Conservation (phyloP, 1,140 invertebrate species). For the Onthophagus taurus region DNA sequence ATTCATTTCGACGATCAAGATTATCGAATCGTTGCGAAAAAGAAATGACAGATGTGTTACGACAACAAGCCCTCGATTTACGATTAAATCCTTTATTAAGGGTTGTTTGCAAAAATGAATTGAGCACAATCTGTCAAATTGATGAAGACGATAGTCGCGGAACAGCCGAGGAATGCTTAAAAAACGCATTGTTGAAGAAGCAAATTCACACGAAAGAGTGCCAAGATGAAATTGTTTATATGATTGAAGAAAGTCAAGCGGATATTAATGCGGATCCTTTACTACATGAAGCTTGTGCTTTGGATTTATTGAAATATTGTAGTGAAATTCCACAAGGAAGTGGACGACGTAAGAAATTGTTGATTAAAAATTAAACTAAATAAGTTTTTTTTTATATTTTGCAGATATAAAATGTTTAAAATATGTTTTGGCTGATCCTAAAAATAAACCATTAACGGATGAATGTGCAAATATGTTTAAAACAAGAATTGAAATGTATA, state of each 20-base stretch:
- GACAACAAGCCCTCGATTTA: conserved; percentile 81
- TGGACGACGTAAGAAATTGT: conserved; percentile 61
- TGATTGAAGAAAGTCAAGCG: conserved; percentile 68
- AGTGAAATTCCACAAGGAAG: conserved; percentile 72
- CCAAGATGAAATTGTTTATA: conserved; percentile 66
- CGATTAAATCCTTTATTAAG: conserved; percentile 74
- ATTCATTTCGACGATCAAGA: conserved; percentile 64
- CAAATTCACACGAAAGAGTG: conserved; percentile 66
- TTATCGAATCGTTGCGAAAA: conserved; percentile 66
- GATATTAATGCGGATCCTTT: conserved; percentile 79
- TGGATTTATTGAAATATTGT: conserved; percentile 79
- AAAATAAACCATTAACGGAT: conserved; percentile 53
- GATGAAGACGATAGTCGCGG: conserved; percentile 46
- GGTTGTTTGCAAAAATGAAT: conserved; percentile 63
- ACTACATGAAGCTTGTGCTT: conserved; percentile 63
- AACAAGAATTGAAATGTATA: conserved; percentile 80
- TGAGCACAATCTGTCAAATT: conserved; percentile 50
- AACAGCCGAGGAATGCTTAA: conserved; percentile 78
- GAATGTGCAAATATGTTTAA: conserved; percentile 71
- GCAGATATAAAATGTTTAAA: conserved; percentile 76
- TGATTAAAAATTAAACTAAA: too few species aligned
- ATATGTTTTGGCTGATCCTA: conserved; percentile 56
- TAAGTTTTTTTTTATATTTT: conserved; percentile 26
- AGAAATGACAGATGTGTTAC: conserved; percentile 70
- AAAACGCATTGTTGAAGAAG: conserved; percentile 63